A percentile compares a stretch with the other conserved stretches of the same genome.
These are phyloP conservation scores for Argyresthia goedartella DNA, from an alignment of 2,888 invertebrate species.

Conservation along the genomic window DNA sequence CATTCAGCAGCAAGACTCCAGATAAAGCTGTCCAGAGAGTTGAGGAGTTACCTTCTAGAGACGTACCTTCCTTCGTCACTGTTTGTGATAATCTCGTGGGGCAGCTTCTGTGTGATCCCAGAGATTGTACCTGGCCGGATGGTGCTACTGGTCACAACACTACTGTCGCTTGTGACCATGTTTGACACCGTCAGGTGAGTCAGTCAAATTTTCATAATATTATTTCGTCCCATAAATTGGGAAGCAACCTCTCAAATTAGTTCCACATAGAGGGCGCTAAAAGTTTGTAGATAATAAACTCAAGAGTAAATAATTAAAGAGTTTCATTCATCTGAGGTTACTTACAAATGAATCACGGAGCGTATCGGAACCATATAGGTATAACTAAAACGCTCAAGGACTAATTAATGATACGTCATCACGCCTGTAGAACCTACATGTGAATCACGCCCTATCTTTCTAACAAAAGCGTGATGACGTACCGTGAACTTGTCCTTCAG, in stretches of 20 bases:
- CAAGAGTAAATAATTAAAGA: too few species aligned
- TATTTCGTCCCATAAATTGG: neutral
- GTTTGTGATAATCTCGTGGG: conserved; percentile 77
- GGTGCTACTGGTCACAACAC: conserved; percentile 74
- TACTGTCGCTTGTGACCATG: conserved; percentile 75
- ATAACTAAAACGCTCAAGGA: neutral
- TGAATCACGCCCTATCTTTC: too few species aligned
- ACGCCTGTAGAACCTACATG: too few species aligned
- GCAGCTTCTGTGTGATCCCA: conserved; percentile 75
- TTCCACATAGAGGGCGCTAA: too few species aligned
- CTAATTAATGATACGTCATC: neutral
- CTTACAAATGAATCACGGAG: too few species aligned
- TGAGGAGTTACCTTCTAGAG: conserved; percentile 73
- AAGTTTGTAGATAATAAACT: too few species aligned
- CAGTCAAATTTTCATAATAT: neutral
- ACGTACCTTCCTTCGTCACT: conserved; percentile 75
- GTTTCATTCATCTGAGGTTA: too few species aligned
- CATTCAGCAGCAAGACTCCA: conserved; percentile 73
- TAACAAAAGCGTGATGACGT: too few species aligned
- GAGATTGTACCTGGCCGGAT: conserved; percentile 76
- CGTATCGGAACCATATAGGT: too few species aligned
- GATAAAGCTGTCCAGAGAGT: conserved; percentile 72
- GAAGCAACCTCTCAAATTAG: neutral
- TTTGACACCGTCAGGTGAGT: conserved; percentile 74
- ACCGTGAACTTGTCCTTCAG: too few species aligned